Base-by-base conservation (phyloP, 2,888 invertebrate genomes). In the Pristionchus mayeri region DNA sequence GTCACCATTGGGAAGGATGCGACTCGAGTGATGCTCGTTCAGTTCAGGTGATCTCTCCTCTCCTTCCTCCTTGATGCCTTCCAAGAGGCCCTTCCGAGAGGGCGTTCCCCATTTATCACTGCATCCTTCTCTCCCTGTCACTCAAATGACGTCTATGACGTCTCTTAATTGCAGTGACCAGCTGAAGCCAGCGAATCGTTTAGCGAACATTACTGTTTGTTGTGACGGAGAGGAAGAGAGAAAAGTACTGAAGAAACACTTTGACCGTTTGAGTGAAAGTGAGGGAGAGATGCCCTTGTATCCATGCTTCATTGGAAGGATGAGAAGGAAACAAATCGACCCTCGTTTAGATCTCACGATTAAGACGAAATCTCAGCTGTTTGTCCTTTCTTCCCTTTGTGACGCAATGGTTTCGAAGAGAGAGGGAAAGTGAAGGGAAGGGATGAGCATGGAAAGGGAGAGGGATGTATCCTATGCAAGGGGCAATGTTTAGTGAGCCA, bases 21-120 rank as follows among this genome's bases (percentile, higher is more conserved):
- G 18, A 92, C 92, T 0, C 85, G 92, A 24, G 91, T 92, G 37
- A 90, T 91, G 89, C 86, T 92, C 11, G 89, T 92, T 16, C 92
- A 92, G 86, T 92, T 92, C 89, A 90, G 90, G 89, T 89, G 13
- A 44, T 44, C 44, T 44, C 44, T 9, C 6, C 44, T 13, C 6
- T 44, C n/a, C n/a, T n/a, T n/a, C n/a, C n/a, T n/a, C n/a, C n/a
- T n/a, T n/a, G n/a, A 44, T 44, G 6, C 44, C 44, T 44, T 44
- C 44, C 44, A 44, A 44, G 44, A 44, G 44, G 6, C 13, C 6
- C 44, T 44, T 44, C 13, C 44, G 7, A 44, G 44, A 44, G 44
- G 13, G 44, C 13, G 44, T 44, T n/a, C n/a, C n/a, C 34, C 63
- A 27, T n/a, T 0, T 63, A 30, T 21, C 44, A 6, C 44, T 44